Conservation (phyloP, 2,797 vertebrate genomes). For the Lepus townsendii region DNA sequence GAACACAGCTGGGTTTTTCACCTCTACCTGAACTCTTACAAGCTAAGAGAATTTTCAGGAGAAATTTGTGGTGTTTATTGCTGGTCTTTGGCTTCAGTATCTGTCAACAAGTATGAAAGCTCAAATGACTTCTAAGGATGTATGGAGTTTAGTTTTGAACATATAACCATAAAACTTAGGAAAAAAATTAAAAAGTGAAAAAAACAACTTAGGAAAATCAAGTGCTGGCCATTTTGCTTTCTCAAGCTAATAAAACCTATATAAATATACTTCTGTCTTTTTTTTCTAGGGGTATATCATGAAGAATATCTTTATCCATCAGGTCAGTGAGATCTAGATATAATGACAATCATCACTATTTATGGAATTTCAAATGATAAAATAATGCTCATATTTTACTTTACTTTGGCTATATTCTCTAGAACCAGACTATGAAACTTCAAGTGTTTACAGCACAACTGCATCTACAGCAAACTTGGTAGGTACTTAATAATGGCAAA, state of each 20-base stretch:
- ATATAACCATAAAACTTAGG: slow-evolving; percentile 53
- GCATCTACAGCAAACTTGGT: slow-evolving; percentile 93
- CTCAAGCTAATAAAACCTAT: background rate
- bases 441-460: slow-evolving; percentile 89
- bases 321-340: slow-evolving; percentile 82
- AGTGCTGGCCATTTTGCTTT: slow-evolving; percentile 42
- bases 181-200: background rate
- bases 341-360: slow-evolving; percentile 32
- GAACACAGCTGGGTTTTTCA: slow-evolving; percentile 31
- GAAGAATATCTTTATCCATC: slow-evolving; percentile 93
- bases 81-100: slow-evolving; percentile 44
- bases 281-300: slow-evolving; percentile 90
- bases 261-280: slow-evolving; percentile 27
- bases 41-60: slow-evolving; percentile 52
- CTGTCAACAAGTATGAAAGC: slow-evolving; percentile 46
- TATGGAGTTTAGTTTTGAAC: slow-evolving; percentile 67
- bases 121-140: slow-evolving; percentile 15
- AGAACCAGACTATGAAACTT: slow-evolving; percentile 93
- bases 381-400: slow-evolving; percentile 9
- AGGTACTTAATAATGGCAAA: slow-evolving; percentile 79
- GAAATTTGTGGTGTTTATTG: slow-evolving; percentile 49
- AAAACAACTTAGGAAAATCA: background rate
- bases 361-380: slow-evolving; percentile 65
- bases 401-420: slow-evolving; percentile 76
- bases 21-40: background rate